Percentiles rank a stretch among this genome's conserved stretches.
Evolutionary conservation across 1,140 invertebrate species (phyloP).

Genomic region (Bradysia coprophila): DNA sequence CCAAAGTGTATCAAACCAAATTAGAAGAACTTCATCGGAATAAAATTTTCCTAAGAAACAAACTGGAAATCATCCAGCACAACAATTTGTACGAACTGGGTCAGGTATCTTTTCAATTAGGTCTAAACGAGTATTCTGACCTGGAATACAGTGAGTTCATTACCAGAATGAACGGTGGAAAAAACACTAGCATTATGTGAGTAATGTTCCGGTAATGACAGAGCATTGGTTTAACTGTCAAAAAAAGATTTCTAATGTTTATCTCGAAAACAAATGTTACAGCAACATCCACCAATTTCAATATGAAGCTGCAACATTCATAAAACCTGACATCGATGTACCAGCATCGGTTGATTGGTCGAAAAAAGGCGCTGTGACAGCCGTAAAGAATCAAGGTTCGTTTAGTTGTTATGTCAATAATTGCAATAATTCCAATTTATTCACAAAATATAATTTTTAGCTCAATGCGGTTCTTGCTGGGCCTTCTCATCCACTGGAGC

Average conservation of each 20-base stretch:
- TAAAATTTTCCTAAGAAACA: constrained; percentile 79
- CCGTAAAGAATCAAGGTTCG: constrained; percentile 45
- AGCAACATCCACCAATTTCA: not conserved
- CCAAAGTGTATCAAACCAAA: constrained; percentile 48
- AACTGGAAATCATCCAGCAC: constrained; percentile 65
- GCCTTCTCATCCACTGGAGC: constrained; percentile 14
- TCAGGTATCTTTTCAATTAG: constrained; percentile 40
- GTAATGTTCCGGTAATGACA: no score
- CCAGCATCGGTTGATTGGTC: constrained; percentile 41
- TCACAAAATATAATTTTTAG: not conserved
- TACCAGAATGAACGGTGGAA: constrained; percentile 60
- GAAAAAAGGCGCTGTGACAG: constrained; percentile 41
- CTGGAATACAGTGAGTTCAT: constrained; percentile 72
- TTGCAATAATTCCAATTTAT: no score
- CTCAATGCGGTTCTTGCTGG: constrained; percentile 1
- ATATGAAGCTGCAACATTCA: constrained; percentile 31
- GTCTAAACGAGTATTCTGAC: constrained; percentile 68
- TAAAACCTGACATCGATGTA: constrained; percentile 24
- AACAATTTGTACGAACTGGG: constrained; percentile 53
- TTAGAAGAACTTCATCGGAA: constrained; percentile 65
- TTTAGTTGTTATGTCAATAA: constrained; percentile 21
- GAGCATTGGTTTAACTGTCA: no score
- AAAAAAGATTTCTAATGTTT: no score
- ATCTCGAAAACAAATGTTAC: no score
- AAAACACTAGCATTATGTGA: no score